A percentile compares a stretch with the other conserved stretches of the same genome.
phyloP scores from a whole-genome alignment of 2,113 vertebrate species.

The Opisthocomus hoazin region DNA sequence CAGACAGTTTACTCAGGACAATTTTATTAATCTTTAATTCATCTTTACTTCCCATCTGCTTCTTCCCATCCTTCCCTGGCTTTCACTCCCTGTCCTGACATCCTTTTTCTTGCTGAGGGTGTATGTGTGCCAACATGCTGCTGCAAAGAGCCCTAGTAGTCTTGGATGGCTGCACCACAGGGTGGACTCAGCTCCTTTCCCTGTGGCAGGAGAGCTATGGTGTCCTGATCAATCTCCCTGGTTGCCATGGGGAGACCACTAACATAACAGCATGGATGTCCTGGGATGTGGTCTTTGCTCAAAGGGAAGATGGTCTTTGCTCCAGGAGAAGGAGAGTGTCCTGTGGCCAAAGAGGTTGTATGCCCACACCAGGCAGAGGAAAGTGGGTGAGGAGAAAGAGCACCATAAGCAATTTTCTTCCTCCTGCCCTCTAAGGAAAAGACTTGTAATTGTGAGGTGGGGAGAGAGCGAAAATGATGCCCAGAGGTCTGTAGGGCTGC shows the following conservation, averaged over 20 bases:
- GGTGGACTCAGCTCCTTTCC: not conserved
- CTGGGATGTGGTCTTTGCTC: not conserved
- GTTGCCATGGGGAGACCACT: not conserved
- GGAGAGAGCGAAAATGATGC: not conserved
- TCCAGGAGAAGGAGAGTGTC: not conserved
- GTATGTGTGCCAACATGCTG: rapidly evolving
- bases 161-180: not conserved
- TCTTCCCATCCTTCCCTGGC: not conserved
- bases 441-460: not conserved
- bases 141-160: not conserved
- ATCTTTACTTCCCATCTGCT: not conserved
- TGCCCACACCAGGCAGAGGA: not conserved
- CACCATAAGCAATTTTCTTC: not conserved
- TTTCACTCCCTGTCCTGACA: not conserved
- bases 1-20: not conserved
- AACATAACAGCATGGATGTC: not conserved
- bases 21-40: not conserved
- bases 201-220: not conserved
- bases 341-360: not conserved
- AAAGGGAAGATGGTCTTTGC: not conserved
- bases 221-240: not conserved
- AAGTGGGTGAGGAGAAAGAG: not conserved
- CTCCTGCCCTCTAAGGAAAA: not conserved
- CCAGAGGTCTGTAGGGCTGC: not conserved
- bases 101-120: not conserved